phyloP scores from a whole-genome alignment of 2,888 invertebrate species.

The Drosophila heteroneura region DNA sequence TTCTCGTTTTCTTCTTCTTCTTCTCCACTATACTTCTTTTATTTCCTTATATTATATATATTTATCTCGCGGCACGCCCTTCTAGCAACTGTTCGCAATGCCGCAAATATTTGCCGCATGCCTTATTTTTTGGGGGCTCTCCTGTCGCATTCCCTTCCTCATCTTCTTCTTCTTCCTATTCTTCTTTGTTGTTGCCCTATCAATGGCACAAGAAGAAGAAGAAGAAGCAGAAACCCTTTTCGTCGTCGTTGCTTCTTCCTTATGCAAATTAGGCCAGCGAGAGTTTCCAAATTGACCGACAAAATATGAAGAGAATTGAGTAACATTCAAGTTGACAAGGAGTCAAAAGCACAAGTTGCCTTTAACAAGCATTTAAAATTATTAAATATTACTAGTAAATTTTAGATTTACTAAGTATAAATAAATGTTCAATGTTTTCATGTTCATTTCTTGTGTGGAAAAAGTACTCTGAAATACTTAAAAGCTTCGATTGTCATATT shows the following conservation, averaged over 20 bases:
- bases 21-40: neutral
- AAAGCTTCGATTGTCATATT: neutral
- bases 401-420: neutral
- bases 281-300: constrained; percentile 13
- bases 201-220: constrained; percentile 24
- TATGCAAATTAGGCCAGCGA: constrained; percentile 57
- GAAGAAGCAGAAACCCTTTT: constrained; percentile 28
- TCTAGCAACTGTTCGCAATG: constrained; percentile 66
- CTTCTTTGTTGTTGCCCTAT: constrained; percentile 28
- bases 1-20: constrained; percentile 12
- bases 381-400: neutral
- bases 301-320: constrained; percentile 7
- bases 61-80: constrained; percentile 66
- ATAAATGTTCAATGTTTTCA: neutral
- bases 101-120: constrained; percentile 72
- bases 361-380: constrained; percentile 14
- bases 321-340: constrained; percentile 11
- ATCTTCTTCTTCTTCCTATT: neutral
- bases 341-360: constrained; percentile 4
- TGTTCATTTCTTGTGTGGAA: neutral
- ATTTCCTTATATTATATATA: constrained; percentile 19
- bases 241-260: constrained; percentile 23
- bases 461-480: neutral
- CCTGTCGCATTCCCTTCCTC: constrained; percentile 15
- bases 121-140: constrained; percentile 24